Base-by-base conservation (phyloP, 2,888 invertebrate species). In the Scaptomyza tumidula region DNA sequence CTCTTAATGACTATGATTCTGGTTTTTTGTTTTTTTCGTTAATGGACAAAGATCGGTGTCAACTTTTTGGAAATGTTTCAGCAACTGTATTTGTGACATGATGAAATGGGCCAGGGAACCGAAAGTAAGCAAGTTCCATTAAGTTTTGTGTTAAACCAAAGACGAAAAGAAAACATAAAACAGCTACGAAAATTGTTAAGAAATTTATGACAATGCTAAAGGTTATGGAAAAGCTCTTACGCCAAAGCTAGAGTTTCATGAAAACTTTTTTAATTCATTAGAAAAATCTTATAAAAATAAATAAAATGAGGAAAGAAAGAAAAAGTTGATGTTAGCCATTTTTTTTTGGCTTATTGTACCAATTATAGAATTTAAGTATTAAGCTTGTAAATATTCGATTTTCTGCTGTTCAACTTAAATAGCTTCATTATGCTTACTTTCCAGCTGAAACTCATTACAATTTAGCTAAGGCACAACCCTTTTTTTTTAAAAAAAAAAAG, bases 1-100 rank as follows among this genome's bases (percentile, higher is more conserved):
- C 75, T 74, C 68, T 77, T 80, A 71, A 86, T 86, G 69, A 81
- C 80, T 65, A 71, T 78, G 71, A 80, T 86, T 86, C 68, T 75
- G 33, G 1, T 24, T 31, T 1, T 75, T 65, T 75, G 78, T 24
- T 43, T 35, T 61, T 78, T 50, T 49, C 46, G 66, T 58, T 70
- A 62, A 63, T 68, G 71, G 75, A 35, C 64, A 35, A 14, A 72
- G 78, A 75, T 75, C 63, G 78, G 75, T 75, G 63, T 60, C 75
- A 70, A 64, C 41, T 50, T 54, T 75, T 77, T 75, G 71, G 52
- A 67, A 57, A 48, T 56, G 41, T 55, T 46, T 33, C 44, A 24
- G 53, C 58, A 71, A 71, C 73, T 72, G 73, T 72, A 59, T 44
- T 44, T 74, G 56, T 61, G 75, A 39, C 58, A 62, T 44, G 46